phyloP scores from a whole-genome alignment of 2,797 vertebrate species.

The Siniperca scherzeri region DNA sequence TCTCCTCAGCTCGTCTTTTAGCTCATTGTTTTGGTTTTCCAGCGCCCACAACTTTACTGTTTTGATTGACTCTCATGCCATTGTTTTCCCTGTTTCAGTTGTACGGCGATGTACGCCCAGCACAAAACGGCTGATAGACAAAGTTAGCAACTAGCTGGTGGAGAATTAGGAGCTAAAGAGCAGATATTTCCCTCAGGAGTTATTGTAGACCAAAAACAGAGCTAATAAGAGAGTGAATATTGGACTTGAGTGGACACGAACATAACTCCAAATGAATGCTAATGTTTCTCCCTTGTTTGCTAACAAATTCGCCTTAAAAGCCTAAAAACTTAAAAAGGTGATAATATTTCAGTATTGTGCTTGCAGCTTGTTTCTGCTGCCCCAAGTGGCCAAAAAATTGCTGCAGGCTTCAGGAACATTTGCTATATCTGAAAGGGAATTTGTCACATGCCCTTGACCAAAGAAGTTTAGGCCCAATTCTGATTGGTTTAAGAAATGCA shows the following conservation, averaged over 20 bases:
- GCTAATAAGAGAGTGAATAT: background rate
- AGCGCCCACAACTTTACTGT: background rate
- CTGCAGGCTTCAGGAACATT: background rate
- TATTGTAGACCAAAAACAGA: background rate
- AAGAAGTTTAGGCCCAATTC: background rate
- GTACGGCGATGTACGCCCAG: background rate
- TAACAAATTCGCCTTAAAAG: too few relatives aligned
- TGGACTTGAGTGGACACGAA: background rate
- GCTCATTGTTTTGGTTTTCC: background rate
- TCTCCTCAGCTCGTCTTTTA: conserved; percentile 21
- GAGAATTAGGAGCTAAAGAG: background rate
- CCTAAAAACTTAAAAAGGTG: too few relatives aligned
- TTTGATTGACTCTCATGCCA: background rate
- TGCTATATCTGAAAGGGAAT: background rate
- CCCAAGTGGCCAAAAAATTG: conserved; percentile 10
- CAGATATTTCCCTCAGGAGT: background rate
- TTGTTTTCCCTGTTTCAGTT: background rate
- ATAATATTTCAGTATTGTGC: background rate
- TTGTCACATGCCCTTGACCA: background rate
- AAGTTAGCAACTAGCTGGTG: background rate
- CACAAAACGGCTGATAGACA: background rate
- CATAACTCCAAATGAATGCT: background rate
- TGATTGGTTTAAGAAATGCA: background rate
- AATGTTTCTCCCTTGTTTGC: background rate
- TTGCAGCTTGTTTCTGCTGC: background rate